Evolutionary conservation across 2,888 invertebrate genomes (phyloP), one percentile per base, ranked within the genome.

Genomic region (Cryptops parisi): DNA sequence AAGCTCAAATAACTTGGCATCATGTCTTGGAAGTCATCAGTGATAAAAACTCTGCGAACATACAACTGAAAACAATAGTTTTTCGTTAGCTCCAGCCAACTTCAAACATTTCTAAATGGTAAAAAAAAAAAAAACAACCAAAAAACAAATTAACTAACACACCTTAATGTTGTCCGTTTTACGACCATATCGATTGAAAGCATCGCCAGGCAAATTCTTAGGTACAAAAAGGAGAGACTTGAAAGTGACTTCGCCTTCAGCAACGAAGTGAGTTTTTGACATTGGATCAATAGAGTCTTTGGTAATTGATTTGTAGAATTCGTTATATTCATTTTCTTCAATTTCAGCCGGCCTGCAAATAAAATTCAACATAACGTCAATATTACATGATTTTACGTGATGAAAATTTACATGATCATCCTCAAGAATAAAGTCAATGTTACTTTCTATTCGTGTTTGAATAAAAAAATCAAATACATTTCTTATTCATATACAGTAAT

Each of bases 221-320:
- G 97, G 97, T 58, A 98, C 82, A 73, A 84, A 98, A 57, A 99
- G 74, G 59, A 98, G 78, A 54, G 96, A 87, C 70, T 94, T 96
- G 76, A 99, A 98, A 5, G 94, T 91, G 5, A 99, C 96, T 75
- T 99, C 98, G 58, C 98, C 98, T 73, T 99, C 98, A 23, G 98
- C 98, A 57, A 91, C 80, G 71, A 98, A 98, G 73, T 98, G 98
- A 3, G 85, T 84, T 67, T 84, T 83, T 2, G 85, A 78, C 47
- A 97, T 70, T 9, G 93, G 91, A 50, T 84, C 81, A 54, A 82
- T 78, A 1, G 75, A 72, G 69, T 93, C 93, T 72, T 91, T 94
- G 50, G 94, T 93, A 62, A 98, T 77, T 25, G 85, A 80, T 71
- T 89, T 90, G 75, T 96, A 99, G 75, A 98, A 99, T 65, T 87